Evolutionary conservation across 92 coral and sea anemone genomes (phyloP).

Genomic region (Palythoa grandis): DNA sequence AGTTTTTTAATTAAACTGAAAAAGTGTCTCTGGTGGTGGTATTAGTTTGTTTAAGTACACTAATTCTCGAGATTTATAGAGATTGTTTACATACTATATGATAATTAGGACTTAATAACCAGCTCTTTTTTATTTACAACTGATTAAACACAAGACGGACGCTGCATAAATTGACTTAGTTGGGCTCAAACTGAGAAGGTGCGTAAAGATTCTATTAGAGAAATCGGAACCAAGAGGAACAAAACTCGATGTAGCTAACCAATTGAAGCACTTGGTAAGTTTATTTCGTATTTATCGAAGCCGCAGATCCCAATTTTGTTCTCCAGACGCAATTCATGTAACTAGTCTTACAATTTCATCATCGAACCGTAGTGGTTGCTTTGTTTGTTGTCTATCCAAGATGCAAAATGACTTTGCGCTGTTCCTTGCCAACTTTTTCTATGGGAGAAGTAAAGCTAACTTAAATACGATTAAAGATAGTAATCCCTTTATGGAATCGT

Average conservation of each 20-base stretch:
- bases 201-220: not conserved
- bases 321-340: not conserved
- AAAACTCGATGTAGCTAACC: not conserved
- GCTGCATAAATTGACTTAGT: slow-evolving; percentile 35
- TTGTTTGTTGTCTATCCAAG: slow-evolving; percentile 12
- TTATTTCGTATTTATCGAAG: not conserved
- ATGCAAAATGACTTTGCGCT: slow-evolving; percentile 10
- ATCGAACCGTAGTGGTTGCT: not conserved
- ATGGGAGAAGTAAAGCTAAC: not conserved
- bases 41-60: not conserved
- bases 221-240: not conserved
- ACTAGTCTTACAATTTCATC: not conserved
- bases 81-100: slow-evolving; percentile 41
- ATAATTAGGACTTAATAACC: slow-evolving; percentile 40
- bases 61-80: not conserved
- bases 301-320: not conserved
- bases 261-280: slow-evolving; percentile 9
- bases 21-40: not conserved
- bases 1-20: too few species aligned
- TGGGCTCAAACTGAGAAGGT: slow-evolving; percentile 25
- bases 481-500: not conserved
- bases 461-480: not conserved
- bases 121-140: slow-evolving; percentile 24
- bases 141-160: slow-evolving; percentile 23
- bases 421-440: not conserved